Base-by-base conservation (phyloP, 2,797 vertebrate species). In the Varecia variegata region DNA sequence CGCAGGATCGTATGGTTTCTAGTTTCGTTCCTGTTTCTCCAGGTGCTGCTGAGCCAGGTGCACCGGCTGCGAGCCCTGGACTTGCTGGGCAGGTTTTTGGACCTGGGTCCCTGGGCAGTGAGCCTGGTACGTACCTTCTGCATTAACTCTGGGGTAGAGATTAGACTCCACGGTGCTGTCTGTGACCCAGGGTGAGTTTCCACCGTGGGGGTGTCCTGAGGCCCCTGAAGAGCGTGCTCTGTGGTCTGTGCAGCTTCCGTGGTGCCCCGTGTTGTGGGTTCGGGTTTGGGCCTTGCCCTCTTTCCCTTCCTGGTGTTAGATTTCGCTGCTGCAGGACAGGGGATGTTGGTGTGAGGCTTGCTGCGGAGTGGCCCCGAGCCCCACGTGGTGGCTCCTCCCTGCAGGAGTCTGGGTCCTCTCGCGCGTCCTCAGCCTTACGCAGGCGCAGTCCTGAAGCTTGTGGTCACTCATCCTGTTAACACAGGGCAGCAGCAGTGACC, bases 31-130 rank as follows among this genome's bases (percentile, higher is more conserved):
- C 11, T 91, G 23, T 89, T 83, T 56, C 68, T 94, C 60, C 98
- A 99, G 99, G 99, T 99, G 93, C 99, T 99, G 97, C 98, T 99
- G 70, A 99, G 99, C 98, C 99, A 99, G 97, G 99, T 99, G 84
- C 99, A 99, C 97, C 99, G 99, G 52, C 98, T 99, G 92, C 98
- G 99, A 80, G 99, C 99, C 15, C 98, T 99, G 60, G 99, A 99
- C 95, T 98, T 99, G 97, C 99, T 99, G 35, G 99, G 99, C 3
- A 98, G 99, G n/a, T 99, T 99, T 97, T 97, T 99, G 98, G 99
- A 99, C 98, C 98, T 99, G 96, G 99, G 99, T 14, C 99, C 99
- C 62, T 99, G 99, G 99, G 99, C 99, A 0, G 99, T 99, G 93
- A 99, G 99, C 97, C 98, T 99, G 99, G 99, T 99, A 84, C 1